Evolutionary conservation across 2,113 vertebrate species (phyloP).

Genomic region (Atherinomorus stipes): DNA sequence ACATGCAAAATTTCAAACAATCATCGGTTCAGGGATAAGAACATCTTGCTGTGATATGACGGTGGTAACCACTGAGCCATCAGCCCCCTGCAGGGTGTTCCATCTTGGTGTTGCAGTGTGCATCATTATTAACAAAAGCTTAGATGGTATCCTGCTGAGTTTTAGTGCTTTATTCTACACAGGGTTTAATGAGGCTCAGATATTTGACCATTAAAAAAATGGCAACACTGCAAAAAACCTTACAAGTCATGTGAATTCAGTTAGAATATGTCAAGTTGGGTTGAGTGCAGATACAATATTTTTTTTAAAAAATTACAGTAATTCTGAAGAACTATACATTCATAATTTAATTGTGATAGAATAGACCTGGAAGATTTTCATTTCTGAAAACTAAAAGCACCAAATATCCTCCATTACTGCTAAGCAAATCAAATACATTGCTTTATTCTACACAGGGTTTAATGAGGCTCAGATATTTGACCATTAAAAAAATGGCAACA

Average conservation of each 20-base stretch:
- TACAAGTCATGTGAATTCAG: neutral
- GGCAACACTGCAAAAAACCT: neutral
- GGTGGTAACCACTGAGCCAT: slow-evolving; percentile 7
- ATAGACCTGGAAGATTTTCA: too few relatives aligned
- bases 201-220: slow-evolving; percentile 8
- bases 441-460: slow-evolving; percentile 8
- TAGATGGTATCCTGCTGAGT: slow-evolving; percentile 10
- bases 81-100: neutral
- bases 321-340: too few relatives aligned
- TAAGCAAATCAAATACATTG: neutral
- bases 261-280: slow-evolving; percentile 1
- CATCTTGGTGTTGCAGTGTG: slow-evolving; percentile 10
- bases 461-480: neutral
- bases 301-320: neutral
- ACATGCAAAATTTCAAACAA: slow-evolving; percentile 10
- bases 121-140: slow-evolving; percentile 18
- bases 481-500: slow-evolving; percentile 1
- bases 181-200: neutral
- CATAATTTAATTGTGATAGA: neutral
- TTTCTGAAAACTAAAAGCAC: too few relatives aligned
- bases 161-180: slow-evolving; percentile 9
- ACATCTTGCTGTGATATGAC: slow-evolving; percentile 5
- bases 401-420: too few relatives aligned
- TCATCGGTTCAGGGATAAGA: slow-evolving; percentile 3
- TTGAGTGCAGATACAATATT: neutral